A percentile compares a stretch with the other conserved stretches of the same genome.
Conservation (phyloP, 2,888 invertebrate genomes). For the Heliconius charithonia region DNA sequence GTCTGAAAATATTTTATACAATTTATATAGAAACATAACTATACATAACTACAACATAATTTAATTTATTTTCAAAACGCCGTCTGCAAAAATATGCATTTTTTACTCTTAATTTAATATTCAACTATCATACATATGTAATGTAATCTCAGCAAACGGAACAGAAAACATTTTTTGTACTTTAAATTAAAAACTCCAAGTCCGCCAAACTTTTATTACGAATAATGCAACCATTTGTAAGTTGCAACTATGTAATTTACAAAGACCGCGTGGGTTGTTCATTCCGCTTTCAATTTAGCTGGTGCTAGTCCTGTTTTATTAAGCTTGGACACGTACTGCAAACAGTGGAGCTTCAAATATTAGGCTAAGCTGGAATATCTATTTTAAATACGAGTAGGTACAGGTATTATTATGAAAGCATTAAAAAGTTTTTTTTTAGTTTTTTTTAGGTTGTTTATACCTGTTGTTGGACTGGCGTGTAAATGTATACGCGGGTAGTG, state of each 20-base stretch:
- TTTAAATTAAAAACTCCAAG: not conserved
- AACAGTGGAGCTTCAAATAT: slow-evolving; percentile 1
- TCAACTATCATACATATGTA: not conserved
- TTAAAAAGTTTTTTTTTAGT: no score
- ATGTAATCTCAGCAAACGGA: not conserved
- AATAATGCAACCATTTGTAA: not conserved
- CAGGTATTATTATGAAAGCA: no score
- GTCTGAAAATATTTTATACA: no score
- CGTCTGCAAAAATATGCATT: not conserved
- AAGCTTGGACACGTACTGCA: not conserved
- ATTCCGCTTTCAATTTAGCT: not conserved
- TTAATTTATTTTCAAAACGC: not conserved
- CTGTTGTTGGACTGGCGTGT: no score
- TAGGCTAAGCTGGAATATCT: not conserved
- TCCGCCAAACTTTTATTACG: not conserved
- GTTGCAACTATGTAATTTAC: slow-evolving; percentile 1
- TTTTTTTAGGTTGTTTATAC: no score
- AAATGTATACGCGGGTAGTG: no score
- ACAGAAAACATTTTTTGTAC: not conserved
- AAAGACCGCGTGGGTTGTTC: slow-evolving; percentile 5
- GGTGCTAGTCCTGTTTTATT: slow-evolving; percentile 12
- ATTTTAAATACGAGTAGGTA: not conserved
- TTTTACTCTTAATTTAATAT: not conserved
- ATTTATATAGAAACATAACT: not conserved
- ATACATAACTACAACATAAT: not conserved